Percentiles rank a stretch among this genome's conserved stretches.
Conservation (phyloP, 2,888 invertebrate species). For the Drosophila macrospina region DNA sequence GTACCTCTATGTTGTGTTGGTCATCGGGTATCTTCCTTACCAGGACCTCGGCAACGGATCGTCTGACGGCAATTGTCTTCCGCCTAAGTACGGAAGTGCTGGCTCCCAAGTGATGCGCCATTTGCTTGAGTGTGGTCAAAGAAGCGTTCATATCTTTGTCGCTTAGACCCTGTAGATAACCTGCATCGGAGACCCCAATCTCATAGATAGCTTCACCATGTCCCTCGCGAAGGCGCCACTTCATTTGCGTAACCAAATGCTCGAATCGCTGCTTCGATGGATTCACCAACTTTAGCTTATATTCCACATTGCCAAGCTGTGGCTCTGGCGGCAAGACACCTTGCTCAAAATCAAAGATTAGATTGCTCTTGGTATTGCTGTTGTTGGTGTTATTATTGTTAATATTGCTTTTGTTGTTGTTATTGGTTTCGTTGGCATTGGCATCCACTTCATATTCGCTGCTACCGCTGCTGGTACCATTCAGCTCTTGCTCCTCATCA, state of each 20-base stretch:
- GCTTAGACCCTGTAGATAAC: slow-evolving; percentile 93
- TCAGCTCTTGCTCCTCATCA: slow-evolving; percentile 81
- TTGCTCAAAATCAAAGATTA: slow-evolving; percentile 86
- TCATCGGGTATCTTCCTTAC: slow-evolving; percentile 95
- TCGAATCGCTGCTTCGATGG: slow-evolving; percentile 96
- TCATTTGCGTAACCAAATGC: slow-evolving; percentile 99
- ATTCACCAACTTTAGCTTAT: slow-evolving; percentile 97
- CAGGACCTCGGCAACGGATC: slow-evolving; percentile 94
- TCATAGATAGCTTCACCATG: slow-evolving; percentile 99
- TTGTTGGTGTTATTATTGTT: slow-evolving; percentile 46
- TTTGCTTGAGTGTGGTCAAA: slow-evolving; percentile 92
- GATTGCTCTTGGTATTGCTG: slow-evolving; percentile 70
- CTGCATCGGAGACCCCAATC: slow-evolving; percentile 97
- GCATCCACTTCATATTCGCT: slow-evolving; percentile 60
- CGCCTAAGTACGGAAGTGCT: slow-evolving; percentile 91
- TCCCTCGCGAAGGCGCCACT: slow-evolving; percentile 98
- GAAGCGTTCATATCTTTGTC: slow-evolving; percentile 94
- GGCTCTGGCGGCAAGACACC: slow-evolving; percentile 95
- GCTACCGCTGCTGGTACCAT: slow-evolving; percentile 74
- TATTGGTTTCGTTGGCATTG: slow-evolving; percentile 50
- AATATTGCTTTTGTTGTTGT: slow-evolving; percentile 62
- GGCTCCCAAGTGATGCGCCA: slow-evolving; percentile 95
- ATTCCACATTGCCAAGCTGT: slow-evolving; percentile 97
- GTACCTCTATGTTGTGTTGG: slow-evolving; percentile 94
- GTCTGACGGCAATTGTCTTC: slow-evolving; percentile 86